phyloP scores from a whole-genome alignment of 1,140 invertebrate genomes.

The Asobara japonica region DNA sequence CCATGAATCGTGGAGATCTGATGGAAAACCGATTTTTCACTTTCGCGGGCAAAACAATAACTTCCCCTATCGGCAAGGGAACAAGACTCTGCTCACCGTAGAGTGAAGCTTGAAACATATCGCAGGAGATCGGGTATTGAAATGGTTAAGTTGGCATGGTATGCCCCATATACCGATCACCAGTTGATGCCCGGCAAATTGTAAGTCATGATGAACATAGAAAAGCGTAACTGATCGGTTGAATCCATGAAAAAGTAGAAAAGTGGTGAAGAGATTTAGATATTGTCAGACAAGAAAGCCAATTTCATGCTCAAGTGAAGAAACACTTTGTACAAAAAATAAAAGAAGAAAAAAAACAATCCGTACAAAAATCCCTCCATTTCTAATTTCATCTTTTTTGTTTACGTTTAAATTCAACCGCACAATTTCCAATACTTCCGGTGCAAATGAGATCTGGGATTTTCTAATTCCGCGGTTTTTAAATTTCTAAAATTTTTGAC shows the following conservation, averaged over 20 bases:
- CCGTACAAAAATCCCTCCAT: not conserved
- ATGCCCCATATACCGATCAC: not conserved
- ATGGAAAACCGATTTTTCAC: too few species aligned
- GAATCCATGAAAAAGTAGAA: constrained; percentile 1
- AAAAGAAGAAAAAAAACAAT: not conserved
- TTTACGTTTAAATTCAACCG: too few species aligned
- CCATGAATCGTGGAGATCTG: too few species aligned
- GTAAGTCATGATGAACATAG: not conserved
- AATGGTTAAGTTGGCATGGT: too few species aligned
- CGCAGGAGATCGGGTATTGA: too few species aligned
- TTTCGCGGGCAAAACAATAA: too few species aligned
- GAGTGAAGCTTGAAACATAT: too few species aligned
- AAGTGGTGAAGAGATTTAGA: not conserved
- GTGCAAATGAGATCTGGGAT: too few species aligned
- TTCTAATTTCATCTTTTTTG: too few species aligned
- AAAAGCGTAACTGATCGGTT: constrained; percentile 15
- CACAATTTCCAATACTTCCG: too few species aligned
- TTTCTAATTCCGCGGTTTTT: not conserved
- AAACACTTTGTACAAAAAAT: not conserved
- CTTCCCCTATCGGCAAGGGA: too few species aligned
- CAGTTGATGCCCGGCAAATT: not conserved
- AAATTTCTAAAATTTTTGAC: not conserved
- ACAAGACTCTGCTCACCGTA: too few species aligned
- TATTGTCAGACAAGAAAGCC: not conserved
- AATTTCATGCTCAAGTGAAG: constrained; percentile 16